Base-by-base conservation (phyloP, 1,140 invertebrate genomes). In the Drosophila bipectinata region DNA sequence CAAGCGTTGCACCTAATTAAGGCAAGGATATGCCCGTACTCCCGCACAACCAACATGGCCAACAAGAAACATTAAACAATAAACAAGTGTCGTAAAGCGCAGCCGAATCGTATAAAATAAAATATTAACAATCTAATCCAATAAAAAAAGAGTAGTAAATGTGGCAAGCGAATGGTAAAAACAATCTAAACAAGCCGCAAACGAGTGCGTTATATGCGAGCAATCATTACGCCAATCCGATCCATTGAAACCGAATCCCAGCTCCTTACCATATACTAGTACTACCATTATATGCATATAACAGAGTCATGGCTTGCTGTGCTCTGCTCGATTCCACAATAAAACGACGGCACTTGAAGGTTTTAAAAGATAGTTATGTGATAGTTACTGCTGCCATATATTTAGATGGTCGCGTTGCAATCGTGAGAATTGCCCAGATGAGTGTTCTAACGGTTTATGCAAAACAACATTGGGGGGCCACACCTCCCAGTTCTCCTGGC, bases 331-430 rank as follows among this genome's bases (percentile, higher is more conserved):
- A 64, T 44, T 72, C 39, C n/a, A 28, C 39, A 58, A 81, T 81
- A 76, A 79, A 79, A 76, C 72, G 77, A 57, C 55, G 51, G 62
- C 71, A 73, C 49, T 72, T 60, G 58, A 75, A 59, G 34, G 57
- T 30, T 32, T 74, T 59, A 52, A 57, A 54, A 45, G 60, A 63
- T 59, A 67, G 55, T 72, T 78, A 69, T 78, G 74, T 51, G 60
- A 67, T 84, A 68, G 80, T 83, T 87, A 85, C 80, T 48, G 82
- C 73, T 60, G 68, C 60, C 63, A 84, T 84, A 85, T 71, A 81
- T 81, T 73, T 77, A 69, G 64, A 77, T 77, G 64, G 49, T 39
- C 48, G 45, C 44, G 12, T 14, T 24, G 39, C 54, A 87, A 59
- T 87, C 82, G 81, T 84, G 81, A 84, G 82, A 77, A 81, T 81